A percentile compares a stretch with the other conserved stretches of the same genome.
Conservation (phyloP, 2,113 vertebrate species). For the Bagarius yarrelli region DNA sequence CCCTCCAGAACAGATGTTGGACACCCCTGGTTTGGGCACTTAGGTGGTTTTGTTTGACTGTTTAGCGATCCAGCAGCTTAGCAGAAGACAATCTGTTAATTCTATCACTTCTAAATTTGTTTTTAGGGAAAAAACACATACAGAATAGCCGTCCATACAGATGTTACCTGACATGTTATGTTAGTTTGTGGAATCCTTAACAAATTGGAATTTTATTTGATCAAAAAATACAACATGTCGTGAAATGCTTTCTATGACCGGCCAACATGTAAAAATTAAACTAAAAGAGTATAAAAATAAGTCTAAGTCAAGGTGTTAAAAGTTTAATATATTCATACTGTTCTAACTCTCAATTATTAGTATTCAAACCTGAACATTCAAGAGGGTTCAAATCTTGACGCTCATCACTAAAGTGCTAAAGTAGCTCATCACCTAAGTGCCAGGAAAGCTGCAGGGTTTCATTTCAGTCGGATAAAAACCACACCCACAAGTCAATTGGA, state of each 20-base stretch:
- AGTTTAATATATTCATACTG: no score
- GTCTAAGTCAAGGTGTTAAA: no score
- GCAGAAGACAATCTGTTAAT: not conserved
- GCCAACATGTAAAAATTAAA: no score
- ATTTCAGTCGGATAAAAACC: not conserved
- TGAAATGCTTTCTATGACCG: no score
- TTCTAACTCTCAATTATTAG: not conserved
- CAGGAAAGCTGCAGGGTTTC: not conserved
- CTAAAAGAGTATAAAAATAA: no score
- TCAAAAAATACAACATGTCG: no score
- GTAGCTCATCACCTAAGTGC: no score
- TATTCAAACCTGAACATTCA: not conserved
- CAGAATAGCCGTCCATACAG: no score
- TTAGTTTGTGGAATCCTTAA: no score
- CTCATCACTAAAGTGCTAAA: not conserved
- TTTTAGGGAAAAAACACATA: not conserved
- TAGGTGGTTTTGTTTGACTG: constrained; percentile 4
- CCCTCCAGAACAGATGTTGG: no score
- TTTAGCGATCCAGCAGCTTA: not conserved
- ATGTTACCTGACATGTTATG: no score
- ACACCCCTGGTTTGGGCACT: not conserved
- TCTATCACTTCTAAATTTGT: constrained; percentile 8
- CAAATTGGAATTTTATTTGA: no score
- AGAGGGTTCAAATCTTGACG: not conserved
- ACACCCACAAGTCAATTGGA: not conserved